Base-by-base conservation (phyloP, 2,888 invertebrate genomes). In the Volucella bombylans region DNA sequence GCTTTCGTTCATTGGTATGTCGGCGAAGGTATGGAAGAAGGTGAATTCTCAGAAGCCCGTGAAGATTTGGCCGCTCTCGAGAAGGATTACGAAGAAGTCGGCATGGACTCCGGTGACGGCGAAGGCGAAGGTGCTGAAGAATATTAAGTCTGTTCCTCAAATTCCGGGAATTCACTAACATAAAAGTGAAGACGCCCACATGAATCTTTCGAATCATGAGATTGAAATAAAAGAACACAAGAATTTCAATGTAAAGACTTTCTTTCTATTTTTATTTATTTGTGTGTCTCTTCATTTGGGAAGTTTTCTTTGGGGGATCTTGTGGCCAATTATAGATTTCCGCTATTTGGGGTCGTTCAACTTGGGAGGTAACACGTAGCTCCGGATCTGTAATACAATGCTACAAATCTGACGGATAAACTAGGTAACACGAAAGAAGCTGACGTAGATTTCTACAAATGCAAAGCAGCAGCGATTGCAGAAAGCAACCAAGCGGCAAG, bases 1-100 rank as follows among this genome's bases (percentile, higher is more conserved):
- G 98, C 98, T 77, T 98, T 98, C 93, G 98, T 98, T 85, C 98
- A 98, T 93, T 98, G 98, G 98, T 96, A 96, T 92, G 96, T 96
- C 87, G 96, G 96, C 88, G 96, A 96, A 92, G 96, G 96, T 93
- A 96, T 96, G 96, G 96, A 96, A 92, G 96, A 96, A 90, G 94
- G 96, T 87, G 95, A 97, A 92, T 97, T 97, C 94, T 95, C 96
- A 43, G 97, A 97, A 91, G 97, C 95, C 38, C 93, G 95, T 87
- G 95, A 95, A 88, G 95, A 95, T 93, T 92, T 95, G 89, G 94
- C 96, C 72, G 96, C 96, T 11, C 93, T 96, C 77, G 96, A 96
- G 93, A 96, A 96, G 93, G 96, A 96, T 92, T 96, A 96, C 92
- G 96, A 96, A 92, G 96, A 96, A 92, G 96, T 96, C 90, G 96